These are phyloP conservation scores for Momotus momota DNA, from an alignment of 2,797 vertebrate genomes.

Conservation along the genomic window DNA sequence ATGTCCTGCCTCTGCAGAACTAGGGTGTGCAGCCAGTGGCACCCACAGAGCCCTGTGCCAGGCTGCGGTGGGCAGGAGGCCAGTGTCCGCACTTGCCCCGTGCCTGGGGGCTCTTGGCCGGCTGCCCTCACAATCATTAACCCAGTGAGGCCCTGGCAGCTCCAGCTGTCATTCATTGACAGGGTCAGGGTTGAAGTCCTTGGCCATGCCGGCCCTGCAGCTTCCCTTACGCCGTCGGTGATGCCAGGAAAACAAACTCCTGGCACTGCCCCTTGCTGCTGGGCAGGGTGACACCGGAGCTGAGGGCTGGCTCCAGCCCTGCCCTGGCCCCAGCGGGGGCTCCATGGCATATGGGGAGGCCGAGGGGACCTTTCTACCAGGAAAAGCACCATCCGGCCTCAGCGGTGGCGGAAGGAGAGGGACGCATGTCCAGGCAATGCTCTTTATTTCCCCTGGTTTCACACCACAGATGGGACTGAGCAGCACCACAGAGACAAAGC, in stretches of 20 bases:
- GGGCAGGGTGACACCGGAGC: neutral
- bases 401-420: neutral
- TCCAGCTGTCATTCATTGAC: constrained; percentile 75
- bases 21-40: neutral
- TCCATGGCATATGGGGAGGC: accelerated
- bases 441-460: constrained; percentile 69
- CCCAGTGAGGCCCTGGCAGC: constrained; percentile 38
- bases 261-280: neutral
- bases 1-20: neutral
- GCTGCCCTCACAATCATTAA: constrained; percentile 75
- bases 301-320: neutral
- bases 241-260: neutral
- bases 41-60: neutral
- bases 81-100: neutral
- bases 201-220: neutral
- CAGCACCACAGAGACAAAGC: constrained; percentile 21
- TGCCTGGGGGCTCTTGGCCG: neutral
- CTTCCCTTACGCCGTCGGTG: neutral
- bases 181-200: constrained; percentile 65
- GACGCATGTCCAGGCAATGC: neutral
- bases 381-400: neutral
- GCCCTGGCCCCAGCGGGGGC: neutral
- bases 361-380: neutral
- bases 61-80: neutral
- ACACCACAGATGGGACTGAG: constrained; percentile 52